These are phyloP conservation scores for Clanis bilineata DNA, from an alignment of 2,888 invertebrate genomes.

Conservation along the genomic window DNA sequence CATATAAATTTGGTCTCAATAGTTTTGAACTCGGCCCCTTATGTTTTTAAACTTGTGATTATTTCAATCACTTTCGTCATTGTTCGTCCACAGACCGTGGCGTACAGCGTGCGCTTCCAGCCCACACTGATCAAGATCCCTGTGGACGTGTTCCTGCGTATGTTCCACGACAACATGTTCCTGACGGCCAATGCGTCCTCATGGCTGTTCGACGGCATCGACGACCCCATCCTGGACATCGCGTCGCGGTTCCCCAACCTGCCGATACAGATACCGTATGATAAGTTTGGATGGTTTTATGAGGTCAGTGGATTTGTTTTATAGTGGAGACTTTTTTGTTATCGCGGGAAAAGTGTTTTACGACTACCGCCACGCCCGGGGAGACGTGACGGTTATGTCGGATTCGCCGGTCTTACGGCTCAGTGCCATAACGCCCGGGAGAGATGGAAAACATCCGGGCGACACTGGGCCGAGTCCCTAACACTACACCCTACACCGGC, in stretches of 20 bases:
- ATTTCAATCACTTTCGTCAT: neutral
- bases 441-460: too few relatives aligned
- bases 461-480: too few relatives aligned
- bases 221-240: conserved; percentile 86
- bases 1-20: too few relatives aligned
- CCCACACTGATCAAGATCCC: conserved; percentile 49
- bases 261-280: conserved; percentile 84
- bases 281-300: conserved; percentile 93
- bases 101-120: conserved; percentile 80
- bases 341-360: too few relatives aligned
- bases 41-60: too few relatives aligned
- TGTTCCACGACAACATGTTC: conserved; percentile 77
- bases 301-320: conserved; percentile 82
- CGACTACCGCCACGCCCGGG: too few relatives aligned
- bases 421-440: too few relatives aligned
- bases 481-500: too few relatives aligned
- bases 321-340: neutral
- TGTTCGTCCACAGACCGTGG: conserved; percentile 83
- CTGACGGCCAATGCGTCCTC: conserved; percentile 85
- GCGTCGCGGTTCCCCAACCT: conserved; percentile 77
- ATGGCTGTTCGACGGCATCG: conserved; percentile 91
- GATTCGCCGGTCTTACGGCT: too few relatives aligned
- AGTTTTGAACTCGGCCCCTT: too few relatives aligned
- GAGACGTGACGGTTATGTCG: too few relatives aligned
- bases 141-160: conserved; percentile 80